Conservation (phyloP, 2,113 vertebrate genomes). For the Oceanites oceanicus region DNA sequence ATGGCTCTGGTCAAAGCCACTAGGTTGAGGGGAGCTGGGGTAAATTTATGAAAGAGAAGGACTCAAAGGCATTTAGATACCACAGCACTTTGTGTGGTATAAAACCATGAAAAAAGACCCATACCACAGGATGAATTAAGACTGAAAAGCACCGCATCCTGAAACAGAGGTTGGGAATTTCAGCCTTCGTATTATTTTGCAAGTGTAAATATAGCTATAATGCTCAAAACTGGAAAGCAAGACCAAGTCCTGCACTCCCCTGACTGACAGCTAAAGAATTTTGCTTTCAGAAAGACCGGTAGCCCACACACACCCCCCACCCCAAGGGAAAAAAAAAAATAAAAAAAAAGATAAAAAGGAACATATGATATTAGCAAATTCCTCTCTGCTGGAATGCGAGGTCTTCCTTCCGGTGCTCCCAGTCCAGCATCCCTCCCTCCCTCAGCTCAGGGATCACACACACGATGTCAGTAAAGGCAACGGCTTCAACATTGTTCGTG, state of each 20-base stretch:
- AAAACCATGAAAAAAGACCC: background rate
- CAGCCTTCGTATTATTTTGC: background rate
- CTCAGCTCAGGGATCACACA: background rate
- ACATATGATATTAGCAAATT: background rate
- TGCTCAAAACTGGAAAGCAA: background rate
- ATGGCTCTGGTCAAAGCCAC: background rate
- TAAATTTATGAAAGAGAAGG: background rate
- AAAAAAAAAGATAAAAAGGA: background rate
- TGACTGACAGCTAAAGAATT: background rate
- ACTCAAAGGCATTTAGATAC: background rate
- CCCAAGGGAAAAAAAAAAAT: background rate
- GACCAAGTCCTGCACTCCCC: background rate
- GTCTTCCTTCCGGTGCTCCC: background rate
- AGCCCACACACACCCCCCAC: background rate
- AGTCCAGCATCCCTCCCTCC: background rate
- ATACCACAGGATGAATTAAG: background rate
- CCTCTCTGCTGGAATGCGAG: background rate
- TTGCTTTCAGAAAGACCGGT: background rate
- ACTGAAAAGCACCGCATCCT: background rate
- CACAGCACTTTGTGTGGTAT: background rate
- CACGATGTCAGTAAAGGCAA: background rate
- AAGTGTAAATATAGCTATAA: background rate
- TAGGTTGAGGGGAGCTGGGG: background rate
- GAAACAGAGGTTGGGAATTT: background rate
- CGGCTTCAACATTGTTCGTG: accelerated